These are phyloP conservation scores for Colossoma macropomum DNA, from an alignment of 2,113 vertebrate species.

Conservation along the genomic window DNA sequence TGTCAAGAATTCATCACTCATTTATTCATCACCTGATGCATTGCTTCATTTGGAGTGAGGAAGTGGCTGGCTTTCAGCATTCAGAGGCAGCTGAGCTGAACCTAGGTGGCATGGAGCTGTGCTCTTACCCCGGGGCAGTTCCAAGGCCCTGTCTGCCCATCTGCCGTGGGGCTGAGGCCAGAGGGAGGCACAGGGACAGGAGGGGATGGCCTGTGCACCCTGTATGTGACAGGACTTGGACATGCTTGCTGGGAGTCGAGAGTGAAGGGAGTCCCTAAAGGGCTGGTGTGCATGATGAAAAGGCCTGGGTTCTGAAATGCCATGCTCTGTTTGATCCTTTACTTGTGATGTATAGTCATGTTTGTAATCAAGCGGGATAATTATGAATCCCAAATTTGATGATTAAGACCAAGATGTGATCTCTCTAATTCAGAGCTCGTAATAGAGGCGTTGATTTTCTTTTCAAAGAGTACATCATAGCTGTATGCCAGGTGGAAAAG, in stretches of 20 bases:
- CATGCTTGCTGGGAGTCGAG: conserved; percentile 8
- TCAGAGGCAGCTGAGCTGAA: conserved; percentile 24
- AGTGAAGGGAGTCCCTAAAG: conserved; percentile 16
- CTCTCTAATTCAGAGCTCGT: neutral
- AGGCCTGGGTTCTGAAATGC: conserved; percentile 12
- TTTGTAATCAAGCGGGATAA: conserved; percentile 36
- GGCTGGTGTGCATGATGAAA: conserved; percentile 30
- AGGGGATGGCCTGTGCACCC: conserved; percentile 31
- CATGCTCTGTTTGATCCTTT: conserved; percentile 25
- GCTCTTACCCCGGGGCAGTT: conserved; percentile 49
- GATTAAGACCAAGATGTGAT: neutral
- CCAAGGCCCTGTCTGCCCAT: conserved; percentile 50
- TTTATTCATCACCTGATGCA: conserved; percentile 51
- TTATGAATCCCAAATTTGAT: conserved; percentile 8
- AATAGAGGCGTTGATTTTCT: neutral
- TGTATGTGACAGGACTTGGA: conserved; percentile 23
- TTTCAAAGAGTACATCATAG: neutral
- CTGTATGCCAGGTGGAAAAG: too few relatives aligned
- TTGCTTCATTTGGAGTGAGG: conserved; percentile 36
- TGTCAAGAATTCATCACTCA: conserved; percentile 70
- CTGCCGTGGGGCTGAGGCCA: conserved; percentile 38
- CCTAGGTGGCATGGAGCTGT: conserved; percentile 33
- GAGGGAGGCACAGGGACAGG: conserved; percentile 21
- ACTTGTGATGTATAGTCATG: conserved; percentile 38
- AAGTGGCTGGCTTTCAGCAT: conserved; percentile 38